Evolutionary conservation across 2,888 invertebrate species (phyloP).

Genomic region (Zonitis immaculata): DNA sequence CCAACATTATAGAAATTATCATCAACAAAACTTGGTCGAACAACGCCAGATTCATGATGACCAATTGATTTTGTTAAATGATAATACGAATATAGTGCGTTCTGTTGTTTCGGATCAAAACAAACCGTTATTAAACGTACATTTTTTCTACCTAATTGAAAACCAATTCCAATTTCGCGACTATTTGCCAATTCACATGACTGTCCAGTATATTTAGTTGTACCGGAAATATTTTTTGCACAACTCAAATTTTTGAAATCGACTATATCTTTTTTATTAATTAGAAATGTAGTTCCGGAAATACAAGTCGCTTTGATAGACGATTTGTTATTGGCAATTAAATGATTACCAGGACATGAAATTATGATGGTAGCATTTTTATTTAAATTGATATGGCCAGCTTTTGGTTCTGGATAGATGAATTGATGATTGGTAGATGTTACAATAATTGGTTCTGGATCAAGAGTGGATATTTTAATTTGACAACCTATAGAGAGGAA

Average conservation of each 20-base stretch:
- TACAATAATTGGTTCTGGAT: constrained; percentile 14
- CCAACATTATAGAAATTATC: constrained; percentile 51
- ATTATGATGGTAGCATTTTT: constrained; percentile 17
- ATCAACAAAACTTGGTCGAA: constrained; percentile 49
- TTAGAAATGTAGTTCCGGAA: constrained; percentile 27
- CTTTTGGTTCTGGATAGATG: constrained; percentile 9
- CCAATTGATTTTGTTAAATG: constrained; percentile 50
- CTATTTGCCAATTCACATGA: constrained; percentile 50
- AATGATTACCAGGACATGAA: constrained; percentile 25
- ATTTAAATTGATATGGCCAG: not conserved
- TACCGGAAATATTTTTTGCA: constrained; percentile 44
- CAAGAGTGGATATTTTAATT: no score
- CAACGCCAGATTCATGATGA: constrained; percentile 50
- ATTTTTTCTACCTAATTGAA: constrained; percentile 45
- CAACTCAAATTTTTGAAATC: constrained; percentile 50
- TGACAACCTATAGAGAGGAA: no score
- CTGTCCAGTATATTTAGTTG: constrained; percentile 44
- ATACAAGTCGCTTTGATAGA: constrained; percentile 30
- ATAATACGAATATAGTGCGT: constrained; percentile 53
- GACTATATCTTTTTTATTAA: constrained; percentile 22
- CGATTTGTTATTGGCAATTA: constrained; percentile 17
- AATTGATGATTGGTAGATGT: constrained; percentile 8
- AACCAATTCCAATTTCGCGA: constrained; percentile 53
- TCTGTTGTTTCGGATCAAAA: constrained; percentile 51
- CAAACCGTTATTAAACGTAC: constrained; percentile 53